Evolutionary conservation across 2,113 vertebrate species (phyloP).

Genomic region (Xyrauchen texanus): DNA sequence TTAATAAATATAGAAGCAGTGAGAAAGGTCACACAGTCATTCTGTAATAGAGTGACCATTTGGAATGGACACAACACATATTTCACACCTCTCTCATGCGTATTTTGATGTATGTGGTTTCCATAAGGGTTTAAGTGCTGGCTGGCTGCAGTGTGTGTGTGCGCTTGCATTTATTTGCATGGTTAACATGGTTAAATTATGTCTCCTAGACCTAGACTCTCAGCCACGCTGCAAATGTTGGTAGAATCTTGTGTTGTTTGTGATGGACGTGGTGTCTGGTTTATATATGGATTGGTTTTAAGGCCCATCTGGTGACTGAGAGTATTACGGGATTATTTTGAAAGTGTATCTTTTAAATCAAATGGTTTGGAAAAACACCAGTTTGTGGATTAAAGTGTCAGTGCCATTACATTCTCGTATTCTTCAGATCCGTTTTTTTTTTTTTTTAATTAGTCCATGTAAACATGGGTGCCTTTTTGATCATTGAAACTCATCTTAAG

Average conservation of each 20-base stretch:
- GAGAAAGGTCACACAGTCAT: background rate
- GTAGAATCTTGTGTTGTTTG: background rate
- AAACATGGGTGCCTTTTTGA: too few relatives aligned
- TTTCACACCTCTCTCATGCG: background rate
- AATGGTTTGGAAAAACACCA: background rate
- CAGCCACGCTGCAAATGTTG: background rate
- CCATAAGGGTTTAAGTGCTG: background rate
- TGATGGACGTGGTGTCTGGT: background rate
- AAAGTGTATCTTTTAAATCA: background rate
- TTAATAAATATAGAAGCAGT: constrained; percentile 17
- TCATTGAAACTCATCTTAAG: too few relatives aligned
- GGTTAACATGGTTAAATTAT: background rate
- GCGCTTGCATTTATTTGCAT: background rate
- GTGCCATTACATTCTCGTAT: too few relatives aligned
- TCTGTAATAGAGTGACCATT: constrained; percentile 17
- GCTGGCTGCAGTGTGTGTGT: too few relatives aligned
- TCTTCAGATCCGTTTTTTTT: too few relatives aligned
- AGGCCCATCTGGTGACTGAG: background rate
- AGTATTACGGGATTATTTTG: constrained; percentile 39
- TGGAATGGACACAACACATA: background rate
- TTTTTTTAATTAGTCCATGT: too few relatives aligned
- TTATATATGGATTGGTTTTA: background rate
- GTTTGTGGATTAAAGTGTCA: background rate
- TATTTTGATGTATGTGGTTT: background rate
- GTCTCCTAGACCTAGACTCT: background rate